phyloP scores from a whole-genome alignment of 2,797 vertebrate genomes.

The Thaleichthys pacificus region DNA sequence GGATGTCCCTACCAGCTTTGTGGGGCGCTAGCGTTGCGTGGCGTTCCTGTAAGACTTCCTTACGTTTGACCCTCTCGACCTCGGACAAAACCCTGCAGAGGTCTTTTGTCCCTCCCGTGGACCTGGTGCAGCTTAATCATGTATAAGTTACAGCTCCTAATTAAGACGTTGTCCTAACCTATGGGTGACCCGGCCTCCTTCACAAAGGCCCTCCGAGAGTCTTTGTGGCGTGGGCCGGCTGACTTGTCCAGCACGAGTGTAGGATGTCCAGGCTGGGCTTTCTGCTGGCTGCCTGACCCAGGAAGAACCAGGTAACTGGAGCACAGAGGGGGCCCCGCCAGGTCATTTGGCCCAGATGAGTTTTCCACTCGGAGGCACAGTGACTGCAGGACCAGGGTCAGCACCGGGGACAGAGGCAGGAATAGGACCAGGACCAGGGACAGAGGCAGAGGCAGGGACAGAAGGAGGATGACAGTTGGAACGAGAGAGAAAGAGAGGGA shows the following conservation, averaged over 20 bases:
- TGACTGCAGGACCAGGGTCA: not conserved
- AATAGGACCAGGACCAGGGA: slow-evolving; percentile 44
- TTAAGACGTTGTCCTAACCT: slow-evolving; percentile 67
- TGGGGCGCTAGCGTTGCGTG: not conserved
- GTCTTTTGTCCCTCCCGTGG: not conserved
- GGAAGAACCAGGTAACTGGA: slow-evolving; percentile 69
- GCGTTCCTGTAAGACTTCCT: not conserved
- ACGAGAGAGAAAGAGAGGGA: too few relatives aligned
- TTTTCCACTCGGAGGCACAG: slow-evolving; percentile 65
- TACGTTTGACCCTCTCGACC: not conserved
- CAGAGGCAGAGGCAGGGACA: not conserved
- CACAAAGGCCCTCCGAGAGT: slow-evolving; percentile 63
- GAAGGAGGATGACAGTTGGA: too few relatives aligned
- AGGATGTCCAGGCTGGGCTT: slow-evolving; percentile 63
- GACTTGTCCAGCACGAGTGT: slow-evolving; percentile 71
- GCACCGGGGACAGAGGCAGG: not conserved
- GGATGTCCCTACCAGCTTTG: not conserved
- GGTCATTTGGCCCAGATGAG: slow-evolving; percentile 76
- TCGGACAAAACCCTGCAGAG: not conserved
- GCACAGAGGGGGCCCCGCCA: slow-evolving; percentile 34
- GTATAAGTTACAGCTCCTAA: slow-evolving; percentile 79
- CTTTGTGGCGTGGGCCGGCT: slow-evolving; percentile 63
- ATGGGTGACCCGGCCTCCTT: slow-evolving; percentile 57
- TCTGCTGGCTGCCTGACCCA: slow-evolving; percentile 46
- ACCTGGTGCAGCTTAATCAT: slow-evolving; percentile 39